phyloP scores from a whole-genome alignment of 2,888 invertebrate genomes.

The Dexiosoma caninum region DNA sequence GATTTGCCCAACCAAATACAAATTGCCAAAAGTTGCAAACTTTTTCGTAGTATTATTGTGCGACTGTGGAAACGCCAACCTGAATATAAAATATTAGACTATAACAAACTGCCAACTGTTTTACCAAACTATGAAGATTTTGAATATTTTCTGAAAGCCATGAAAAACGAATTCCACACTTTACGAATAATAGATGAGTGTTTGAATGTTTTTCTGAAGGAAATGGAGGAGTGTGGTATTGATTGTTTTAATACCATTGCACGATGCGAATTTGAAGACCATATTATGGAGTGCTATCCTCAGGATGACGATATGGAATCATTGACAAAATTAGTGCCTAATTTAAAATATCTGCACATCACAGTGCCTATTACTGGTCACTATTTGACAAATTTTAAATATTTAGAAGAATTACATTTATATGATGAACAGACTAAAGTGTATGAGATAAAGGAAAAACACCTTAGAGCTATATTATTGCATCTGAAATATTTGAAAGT shows the following conservation, averaged over 20 bases:
- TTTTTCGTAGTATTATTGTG: conserved; percentile 67
- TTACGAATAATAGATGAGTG: conserved; percentile 67
- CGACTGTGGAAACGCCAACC: conserved; percentile 68
- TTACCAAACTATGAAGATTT: conserved; percentile 68
- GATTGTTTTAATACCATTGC: conserved; percentile 66
- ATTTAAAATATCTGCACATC: conserved; percentile 67
- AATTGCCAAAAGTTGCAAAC: conserved; percentile 67
- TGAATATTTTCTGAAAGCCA: conserved; percentile 67
- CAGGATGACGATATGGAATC: conserved; percentile 65
- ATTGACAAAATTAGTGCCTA: conserved; percentile 69
- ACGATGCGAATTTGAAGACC: conserved; percentile 65
- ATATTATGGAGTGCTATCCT: conserved; percentile 70
- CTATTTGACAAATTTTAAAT: conserved; percentile 67
- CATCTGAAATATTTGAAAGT: conserved; percentile 67
- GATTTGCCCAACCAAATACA: conserved; percentile 69
- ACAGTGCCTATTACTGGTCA: conserved; percentile 70
- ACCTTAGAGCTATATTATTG: conserved; percentile 69
- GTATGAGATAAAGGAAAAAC: conserved; percentile 69
- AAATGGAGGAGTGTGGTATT: conserved; percentile 67
- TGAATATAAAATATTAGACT: conserved; percentile 67
- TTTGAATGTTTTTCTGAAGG: conserved; percentile 68
- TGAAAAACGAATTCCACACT: conserved; percentile 66
- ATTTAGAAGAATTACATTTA: conserved; percentile 70
- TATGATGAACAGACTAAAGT: conserved; percentile 70
- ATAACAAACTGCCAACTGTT: conserved; percentile 68